Base-by-base conservation (phyloP, 2,888 invertebrate genomes). In the Nematopogon swammerdamellus region DNA sequence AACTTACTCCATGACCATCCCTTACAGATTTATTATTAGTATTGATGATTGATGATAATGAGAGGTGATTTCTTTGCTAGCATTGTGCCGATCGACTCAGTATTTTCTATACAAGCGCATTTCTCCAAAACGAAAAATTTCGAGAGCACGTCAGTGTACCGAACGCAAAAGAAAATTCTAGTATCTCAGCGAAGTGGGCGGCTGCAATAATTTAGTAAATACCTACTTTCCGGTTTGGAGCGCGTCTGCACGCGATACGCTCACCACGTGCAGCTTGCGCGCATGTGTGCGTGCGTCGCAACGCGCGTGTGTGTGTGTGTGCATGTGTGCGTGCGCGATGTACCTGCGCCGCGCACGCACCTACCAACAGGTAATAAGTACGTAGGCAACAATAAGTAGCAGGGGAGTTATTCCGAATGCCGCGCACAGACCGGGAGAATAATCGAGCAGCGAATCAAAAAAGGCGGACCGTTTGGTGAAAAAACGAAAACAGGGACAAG, bases 401-500 rank as follows among this genome's bases (percentile, higher is more conserved):
- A 14, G 36, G 36, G 36, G 36, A 36, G 36, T 36, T 36, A 36
- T 36, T 36, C 36, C 36, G 36, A 36, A 36, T 36, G 36, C n/a
- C 6, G 36, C 36, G 36, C 3, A 14, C 36, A 14, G 36, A 14
- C 11, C 36, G 36, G 36, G 36, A 14, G 36, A 25, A 50, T 46
- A 50, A 50, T 50, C 46, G 45, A 46, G 16, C 11, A 18, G 16
- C 46, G 44, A 43, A 50, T 50, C 50, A 46, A 50, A 51, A 51
- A 49, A 49, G 42, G 19, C 49, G 47, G 45, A 19, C 44, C 29
- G 6, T 3, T 14, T 45, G 45, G n/a, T 14, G 17, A 19, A 45
- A 59, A 63, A 61, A 60, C 56, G 52, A 54, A 53, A 57, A 59
- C 57, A 58, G 56, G 63, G 63, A 68, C 70, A 76, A 74, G 73